Evolutionary conservation across 2,113 vertebrate species (phyloP), one percentile per base, ranked within the genome.

Genomic region (Sceloporus undulatus): DNA sequence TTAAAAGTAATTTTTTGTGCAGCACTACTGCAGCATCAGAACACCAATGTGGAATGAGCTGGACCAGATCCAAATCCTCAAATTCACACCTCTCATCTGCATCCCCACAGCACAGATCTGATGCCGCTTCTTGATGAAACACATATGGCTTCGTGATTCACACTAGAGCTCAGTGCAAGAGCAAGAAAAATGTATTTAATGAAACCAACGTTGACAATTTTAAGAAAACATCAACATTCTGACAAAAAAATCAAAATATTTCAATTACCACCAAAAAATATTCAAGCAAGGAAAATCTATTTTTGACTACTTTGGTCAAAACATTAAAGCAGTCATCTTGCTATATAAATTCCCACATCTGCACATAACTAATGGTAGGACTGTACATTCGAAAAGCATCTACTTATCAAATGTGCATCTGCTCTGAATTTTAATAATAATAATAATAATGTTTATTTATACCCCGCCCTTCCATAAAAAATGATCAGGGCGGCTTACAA

Each of bases 141-240:
- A 78, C 87, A 84, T 88, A 84, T 77, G 87, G 80, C 56, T 88
- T 78, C 79, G 84, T 68, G 62, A 84, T 84, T 88, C 87, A 84
- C 81, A 84, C 81, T 76, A 34, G 79, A 82, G 71, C 71, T 68
- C n/a, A 62, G 52, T 70, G 81, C n/a, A 38, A 14, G 56, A 77
- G 59, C 25, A 40, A 16, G 38, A 1, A 76, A 80, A 68, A 79
- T 65, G 23, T 77, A 68, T 83, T 88, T 78, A 77, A 78, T 73
- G 62, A 88, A 78, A 38, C 59, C 29, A 78, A 71, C 6, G 10
- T 25, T 62, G 52, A 59, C 54, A 34, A 77, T 70, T 77, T 88
- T 52, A 77, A 83, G 59, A 88, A 88, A 88, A 83, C 59, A 83
- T 77, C 87, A 88, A 88, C 48, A 88, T 88, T 88, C 77, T 88